phyloP scores from a whole-genome alignment of 2,113 vertebrate species.

The Anguilla japonica region DNA sequence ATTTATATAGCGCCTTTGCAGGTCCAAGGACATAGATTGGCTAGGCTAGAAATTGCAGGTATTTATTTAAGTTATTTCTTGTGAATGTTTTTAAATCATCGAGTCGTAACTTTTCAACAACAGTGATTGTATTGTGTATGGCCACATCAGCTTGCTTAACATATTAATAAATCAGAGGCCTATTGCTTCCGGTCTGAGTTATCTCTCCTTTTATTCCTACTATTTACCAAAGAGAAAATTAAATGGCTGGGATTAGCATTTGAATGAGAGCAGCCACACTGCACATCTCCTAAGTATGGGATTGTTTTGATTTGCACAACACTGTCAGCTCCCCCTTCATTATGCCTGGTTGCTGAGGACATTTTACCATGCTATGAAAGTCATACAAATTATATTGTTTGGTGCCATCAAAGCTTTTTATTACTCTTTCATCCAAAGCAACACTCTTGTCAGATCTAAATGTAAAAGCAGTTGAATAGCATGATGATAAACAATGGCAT shows the following conservation, averaged over 20 bases:
- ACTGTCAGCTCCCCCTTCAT: neutral
- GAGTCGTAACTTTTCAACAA: neutral
- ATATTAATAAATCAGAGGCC: neutral
- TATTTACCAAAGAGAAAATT: conserved; percentile 3
- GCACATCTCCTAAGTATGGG: neutral
- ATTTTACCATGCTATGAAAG: conserved; percentile 24
- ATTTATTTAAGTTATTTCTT: neutral
- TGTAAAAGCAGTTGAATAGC: neutral
- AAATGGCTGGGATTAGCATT: conserved; percentile 30
- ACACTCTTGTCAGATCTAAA: neutral
- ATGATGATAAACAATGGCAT: neutral
- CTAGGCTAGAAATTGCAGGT: neutral
- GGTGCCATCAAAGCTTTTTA: neutral
- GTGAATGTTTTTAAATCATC: neutral
- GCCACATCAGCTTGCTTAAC: neutral
- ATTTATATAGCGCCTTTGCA: too few relatives aligned
- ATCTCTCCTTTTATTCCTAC: conserved; percentile 8
- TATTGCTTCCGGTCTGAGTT: conserved; percentile 12
- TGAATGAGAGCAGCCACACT: conserved; percentile 12
- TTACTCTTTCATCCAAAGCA: neutral
- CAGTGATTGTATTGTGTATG: neutral
- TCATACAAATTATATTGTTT: conserved; percentile 4
- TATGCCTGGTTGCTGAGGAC: conserved; percentile 11
- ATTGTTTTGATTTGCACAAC: neutral
- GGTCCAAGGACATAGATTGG: neutral